Conservation (phyloP, 2,888 invertebrate species). For the Erebia epiphron region DNA sequence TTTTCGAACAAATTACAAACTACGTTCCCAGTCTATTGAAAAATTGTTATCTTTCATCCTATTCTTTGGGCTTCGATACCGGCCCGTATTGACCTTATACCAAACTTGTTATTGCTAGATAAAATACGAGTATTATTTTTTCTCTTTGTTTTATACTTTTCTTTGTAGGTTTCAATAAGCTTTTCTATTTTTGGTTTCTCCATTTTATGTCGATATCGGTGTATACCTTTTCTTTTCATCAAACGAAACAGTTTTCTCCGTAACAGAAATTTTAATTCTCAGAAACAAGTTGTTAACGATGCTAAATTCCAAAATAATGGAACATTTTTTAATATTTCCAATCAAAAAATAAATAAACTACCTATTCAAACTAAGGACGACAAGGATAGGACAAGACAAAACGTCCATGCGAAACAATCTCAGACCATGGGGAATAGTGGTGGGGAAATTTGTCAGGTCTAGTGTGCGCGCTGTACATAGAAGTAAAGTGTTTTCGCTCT, state of each 20-base stretch:
- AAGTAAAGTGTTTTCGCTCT: too few species aligned
- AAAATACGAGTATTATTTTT: constrained; percentile 3
- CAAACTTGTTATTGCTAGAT: constrained; percentile 7
- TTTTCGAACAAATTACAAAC: neutral
- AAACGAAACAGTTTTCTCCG: too few species aligned
- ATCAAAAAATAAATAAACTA: neutral
- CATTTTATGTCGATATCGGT: too few species aligned
- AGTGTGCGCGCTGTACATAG: too few species aligned
- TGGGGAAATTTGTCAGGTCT: too few species aligned
- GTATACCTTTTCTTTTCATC: too few species aligned
- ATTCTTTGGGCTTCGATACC: neutral
- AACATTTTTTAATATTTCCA: neutral
- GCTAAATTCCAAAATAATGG: too few species aligned
- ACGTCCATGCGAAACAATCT: too few species aligned
- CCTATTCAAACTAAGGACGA: neutral
- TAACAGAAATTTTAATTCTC: too few species aligned
- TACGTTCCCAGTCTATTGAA: neutral
- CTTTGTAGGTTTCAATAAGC: constrained; percentile 3
- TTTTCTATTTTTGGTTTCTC: neutral
- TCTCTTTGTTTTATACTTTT: constrained; percentile 4
- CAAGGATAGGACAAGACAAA: too few species aligned
- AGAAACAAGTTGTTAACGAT: too few species aligned
- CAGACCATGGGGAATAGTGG: too few species aligned
- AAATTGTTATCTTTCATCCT: neutral
- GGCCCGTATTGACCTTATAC: constrained; percentile 9